phyloP scores from a whole-genome alignment of 1,140 invertebrate species.

The Bombus ignitus region DNA sequence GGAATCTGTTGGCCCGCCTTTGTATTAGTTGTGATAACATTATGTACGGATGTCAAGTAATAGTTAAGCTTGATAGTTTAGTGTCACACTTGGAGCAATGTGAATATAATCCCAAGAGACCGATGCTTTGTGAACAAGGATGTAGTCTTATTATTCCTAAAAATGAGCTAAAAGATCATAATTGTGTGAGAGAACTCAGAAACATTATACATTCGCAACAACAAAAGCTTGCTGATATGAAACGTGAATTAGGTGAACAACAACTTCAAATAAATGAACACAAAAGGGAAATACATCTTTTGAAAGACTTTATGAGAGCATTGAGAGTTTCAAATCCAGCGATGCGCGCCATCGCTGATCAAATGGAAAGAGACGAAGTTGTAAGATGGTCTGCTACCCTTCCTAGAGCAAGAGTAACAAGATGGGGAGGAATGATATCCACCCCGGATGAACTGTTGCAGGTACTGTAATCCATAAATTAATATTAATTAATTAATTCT shows the following conservation, averaged over 20 bases:
- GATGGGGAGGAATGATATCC: constrained; percentile 99
- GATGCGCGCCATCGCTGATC: constrained; percentile 93
- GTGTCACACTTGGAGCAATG: constrained; percentile 94
- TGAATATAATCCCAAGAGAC: constrained; percentile 96
- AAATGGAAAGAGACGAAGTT: constrained; percentile 96
- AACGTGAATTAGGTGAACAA: constrained; percentile 93
- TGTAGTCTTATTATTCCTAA: constrained; percentile 97
- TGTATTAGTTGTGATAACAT: constrained; percentile 96
- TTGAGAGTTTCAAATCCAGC: constrained; percentile 95
- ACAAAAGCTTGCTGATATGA: constrained; percentile 92
- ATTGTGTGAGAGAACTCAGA: constrained; percentile 94
- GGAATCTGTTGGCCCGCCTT: constrained; percentile 94
- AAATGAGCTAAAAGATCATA: constrained; percentile 96
- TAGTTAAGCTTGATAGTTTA: constrained; percentile 94
- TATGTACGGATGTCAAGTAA: constrained; percentile 91
- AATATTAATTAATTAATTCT: neutral
- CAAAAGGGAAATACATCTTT: constrained; percentile 92
- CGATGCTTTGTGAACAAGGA: constrained; percentile 95
- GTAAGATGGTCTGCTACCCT: constrained; percentile 95
- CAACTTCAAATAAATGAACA: constrained; percentile 94
- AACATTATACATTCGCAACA: constrained; percentile 93
- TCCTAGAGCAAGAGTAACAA: constrained; percentile 92
- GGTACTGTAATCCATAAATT: neutral
- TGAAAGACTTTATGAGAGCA: constrained; percentile 96
- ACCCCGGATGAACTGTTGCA: constrained; percentile 89